These are phyloP conservation scores for Heteromormyrus szaboi DNA, from an alignment of 2,797 vertebrate species.

Conservation along the genomic window DNA sequence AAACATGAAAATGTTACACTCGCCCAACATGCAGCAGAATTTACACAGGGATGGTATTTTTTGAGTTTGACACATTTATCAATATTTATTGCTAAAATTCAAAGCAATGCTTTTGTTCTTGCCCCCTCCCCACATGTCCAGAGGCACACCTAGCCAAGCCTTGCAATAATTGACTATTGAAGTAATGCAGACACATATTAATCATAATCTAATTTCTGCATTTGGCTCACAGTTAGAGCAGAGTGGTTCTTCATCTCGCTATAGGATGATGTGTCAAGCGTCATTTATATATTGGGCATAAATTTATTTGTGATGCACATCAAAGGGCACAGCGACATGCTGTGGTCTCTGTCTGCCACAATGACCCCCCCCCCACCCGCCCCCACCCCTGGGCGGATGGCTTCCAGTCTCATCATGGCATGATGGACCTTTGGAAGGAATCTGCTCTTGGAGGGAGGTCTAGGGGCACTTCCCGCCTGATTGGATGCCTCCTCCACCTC, in stretches of 20 bases:
- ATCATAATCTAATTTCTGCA: neutral
- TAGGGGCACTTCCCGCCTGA: neutral
- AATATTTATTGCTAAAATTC: neutral
- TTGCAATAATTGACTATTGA: conserved; percentile 10
- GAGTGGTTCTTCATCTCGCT: neutral
- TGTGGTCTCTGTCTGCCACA: neutral
- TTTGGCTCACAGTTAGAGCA: neutral
- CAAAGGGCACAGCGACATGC: neutral
- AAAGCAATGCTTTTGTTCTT: neutral
- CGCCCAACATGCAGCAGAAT: neutral
- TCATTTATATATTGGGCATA: neutral
- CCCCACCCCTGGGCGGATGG: conserved; percentile 19
- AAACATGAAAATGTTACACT: neutral
- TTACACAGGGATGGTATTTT: neutral
- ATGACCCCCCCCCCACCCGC: conserved; percentile 38
- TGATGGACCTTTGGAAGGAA: neutral
- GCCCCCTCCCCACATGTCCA: neutral
- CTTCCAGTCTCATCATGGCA: neutral
- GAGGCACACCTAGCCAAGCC: conserved; percentile 13
- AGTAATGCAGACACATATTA: neutral
- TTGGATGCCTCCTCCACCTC: neutral
- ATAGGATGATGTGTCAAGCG: neutral
- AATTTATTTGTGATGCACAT: neutral
- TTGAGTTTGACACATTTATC: neutral
- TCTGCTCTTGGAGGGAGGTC: neutral